Base-by-base conservation (phyloP, 2,113 vertebrate species). In the Eretmochelys imbricata region DNA sequence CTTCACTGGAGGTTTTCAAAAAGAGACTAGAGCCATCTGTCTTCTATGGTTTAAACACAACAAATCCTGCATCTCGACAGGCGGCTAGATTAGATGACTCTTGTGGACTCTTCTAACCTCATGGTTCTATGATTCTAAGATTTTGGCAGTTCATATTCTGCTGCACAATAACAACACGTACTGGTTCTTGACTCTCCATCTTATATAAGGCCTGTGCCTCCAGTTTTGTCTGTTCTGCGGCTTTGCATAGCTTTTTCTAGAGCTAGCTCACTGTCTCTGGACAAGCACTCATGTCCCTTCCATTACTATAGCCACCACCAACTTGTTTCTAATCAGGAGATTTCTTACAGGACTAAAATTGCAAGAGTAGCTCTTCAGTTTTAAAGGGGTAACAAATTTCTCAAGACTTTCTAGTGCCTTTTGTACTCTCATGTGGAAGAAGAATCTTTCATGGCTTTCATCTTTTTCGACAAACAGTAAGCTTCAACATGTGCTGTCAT, bases 141-240 rank as follows among this genome's bases (percentile, higher is more conserved):
- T 93, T 93, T 76, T 89, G 91, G 65, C 84, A 78, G 83, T 69
- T 81, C 89, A 49, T 54, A 11, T 87, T 69, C 86, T 92, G 87
- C 92, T 10, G 38, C 86, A 49, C 3, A 8, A 90, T 87, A 87
- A 75, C 59, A 84, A 95, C 88, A 48, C n/a, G 13, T 85, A 82
- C 38, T 7, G 14, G 80, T 92, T 38, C 89, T 91, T 85, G 65
- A 27, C 8, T 49, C 38, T 6, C 7, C 4, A 3, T 1, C 51
- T 53, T 53, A 53, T 16, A 53, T 19, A 53, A 53, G 51, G 27
- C 8, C 57, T 27, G 27, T 59, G 25, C 57, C 57, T 27, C 22
- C 65, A 29, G 62, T 48, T 90, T 80, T 80, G 24, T 76, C 78
- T 90, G 1, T 53, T 94, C 87, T 93, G 75, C 54, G 57, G 82